These are phyloP conservation scores for Diuraphis noxia DNA, from an alignment of 1,140 invertebrate species.

Conservation along the genomic window DNA sequence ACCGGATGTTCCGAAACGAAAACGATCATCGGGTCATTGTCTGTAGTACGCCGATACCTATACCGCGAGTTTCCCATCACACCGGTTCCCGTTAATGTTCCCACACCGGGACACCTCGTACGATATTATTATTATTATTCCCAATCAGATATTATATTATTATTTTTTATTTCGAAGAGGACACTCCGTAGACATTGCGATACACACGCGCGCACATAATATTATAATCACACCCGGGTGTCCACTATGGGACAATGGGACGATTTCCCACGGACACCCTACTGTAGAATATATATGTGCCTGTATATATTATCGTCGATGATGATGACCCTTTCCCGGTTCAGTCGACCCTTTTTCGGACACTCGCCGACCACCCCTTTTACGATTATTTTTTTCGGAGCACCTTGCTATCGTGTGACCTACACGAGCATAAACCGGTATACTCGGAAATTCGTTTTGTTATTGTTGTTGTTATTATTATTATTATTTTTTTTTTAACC, in stretches of 20 bases:
- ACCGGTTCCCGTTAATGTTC: slow-evolving; percentile 19
- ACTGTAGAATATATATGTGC: not conserved
- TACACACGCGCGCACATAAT: not conserved
- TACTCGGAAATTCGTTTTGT: not conserved
- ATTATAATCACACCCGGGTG: not conserved
- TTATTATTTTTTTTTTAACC: not conserved
- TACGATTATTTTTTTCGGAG: not conserved
- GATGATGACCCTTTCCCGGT: slow-evolving; percentile 1
- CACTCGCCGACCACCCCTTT: not conserved
- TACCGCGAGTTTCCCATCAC: not conserved
- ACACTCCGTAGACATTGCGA: slow-evolving; percentile 11
- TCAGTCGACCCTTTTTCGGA: not conserved
- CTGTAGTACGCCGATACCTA: not conserved
- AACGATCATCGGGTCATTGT: not conserved
- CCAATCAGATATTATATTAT: slow-evolving; percentile 14
- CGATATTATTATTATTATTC: not conserved
- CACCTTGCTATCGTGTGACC: slow-evolving; percentile 15
- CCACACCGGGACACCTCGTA: not conserved
- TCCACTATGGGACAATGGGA: slow-evolving; percentile 18
- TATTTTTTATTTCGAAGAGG: not conserved
- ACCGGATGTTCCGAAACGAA: slow-evolving; percentile 5
- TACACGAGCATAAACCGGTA: slow-evolving; percentile 15
- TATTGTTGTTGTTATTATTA: not conserved
- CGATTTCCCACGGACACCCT: slow-evolving; percentile 32
- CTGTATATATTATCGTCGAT: not conserved